A percentile compares a stretch with the other conserved stretches of the same genome.
These are phyloP conservation scores for Pavo muticus DNA, from an alignment of 2,113 vertebrate species.

Conservation along the genomic window DNA sequence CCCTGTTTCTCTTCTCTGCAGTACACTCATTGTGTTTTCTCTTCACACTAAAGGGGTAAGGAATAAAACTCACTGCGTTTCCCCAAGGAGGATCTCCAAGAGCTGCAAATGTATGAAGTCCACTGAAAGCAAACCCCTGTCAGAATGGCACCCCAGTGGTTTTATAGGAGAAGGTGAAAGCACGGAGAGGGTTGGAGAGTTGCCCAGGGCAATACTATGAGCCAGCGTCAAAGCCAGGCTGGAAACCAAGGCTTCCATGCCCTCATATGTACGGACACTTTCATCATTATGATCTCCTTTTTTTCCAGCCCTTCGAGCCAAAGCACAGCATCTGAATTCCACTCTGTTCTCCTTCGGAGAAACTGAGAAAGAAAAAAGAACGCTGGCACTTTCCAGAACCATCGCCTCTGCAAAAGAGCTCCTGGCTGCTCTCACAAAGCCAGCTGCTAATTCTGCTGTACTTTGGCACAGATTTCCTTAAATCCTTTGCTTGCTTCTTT, in stretches of 20 bases:
- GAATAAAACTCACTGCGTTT: neutral
- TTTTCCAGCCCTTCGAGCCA: neutral
- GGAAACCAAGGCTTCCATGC: neutral
- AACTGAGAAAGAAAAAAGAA: neutral
- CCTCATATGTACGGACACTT: neutral
- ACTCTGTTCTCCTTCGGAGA: neutral
- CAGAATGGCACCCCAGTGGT: rapidly evolving
- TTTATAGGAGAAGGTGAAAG: neutral
- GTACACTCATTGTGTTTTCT: neutral
- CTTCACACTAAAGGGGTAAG: neutral
- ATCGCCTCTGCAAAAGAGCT: rapidly evolving
- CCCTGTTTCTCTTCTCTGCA: neutral
- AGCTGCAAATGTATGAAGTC: neutral
- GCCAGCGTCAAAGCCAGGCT: neutral
- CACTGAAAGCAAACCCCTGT: neutral
- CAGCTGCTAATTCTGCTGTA: neutral
- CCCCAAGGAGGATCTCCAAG: neutral
- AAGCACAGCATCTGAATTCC: neutral
- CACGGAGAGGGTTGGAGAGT: neutral
- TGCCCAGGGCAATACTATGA: neutral
- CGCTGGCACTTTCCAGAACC: neutral
- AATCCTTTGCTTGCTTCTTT: neutral
- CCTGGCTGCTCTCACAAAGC: neutral
- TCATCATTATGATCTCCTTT: neutral
- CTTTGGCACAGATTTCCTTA: neutral